A percentile compares a stretch with the other conserved stretches of the same genome.
phyloP scores from a whole-genome alignment of 2,797 vertebrate genomes.

The Hozukius guyotensis region DNA sequence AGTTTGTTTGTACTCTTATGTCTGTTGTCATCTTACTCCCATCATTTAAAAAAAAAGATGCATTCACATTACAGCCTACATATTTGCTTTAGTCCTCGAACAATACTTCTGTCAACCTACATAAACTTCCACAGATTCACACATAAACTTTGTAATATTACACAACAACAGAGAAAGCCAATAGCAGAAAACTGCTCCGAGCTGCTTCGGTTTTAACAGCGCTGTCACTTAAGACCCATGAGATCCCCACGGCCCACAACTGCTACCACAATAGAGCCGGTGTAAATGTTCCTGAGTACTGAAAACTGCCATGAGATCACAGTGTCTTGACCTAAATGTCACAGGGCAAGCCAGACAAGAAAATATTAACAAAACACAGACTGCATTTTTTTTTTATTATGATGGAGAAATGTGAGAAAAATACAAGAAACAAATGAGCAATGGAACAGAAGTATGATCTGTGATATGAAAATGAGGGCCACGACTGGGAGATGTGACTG shows the following conservation, averaged over 20 bases:
- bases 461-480: neutral
- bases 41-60: neutral
- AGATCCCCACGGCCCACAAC: slow-evolving; percentile 54
- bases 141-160: slow-evolving; percentile 38
- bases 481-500: fast-evolving
- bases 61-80: slow-evolving; percentile 6
- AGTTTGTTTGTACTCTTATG: neutral
- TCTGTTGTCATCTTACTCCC: neutral
- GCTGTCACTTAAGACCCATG: slow-evolving; percentile 73
- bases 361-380: slow-evolving; percentile 3
- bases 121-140: slow-evolving; percentile 18
- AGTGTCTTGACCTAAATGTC: slow-evolving; percentile 69
- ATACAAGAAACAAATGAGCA: neutral
- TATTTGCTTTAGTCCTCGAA: slow-evolving; percentile 26
- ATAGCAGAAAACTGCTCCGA: slow-evolving; percentile 50
- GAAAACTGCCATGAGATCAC: slow-evolving; percentile 52
- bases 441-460: slow-evolving; percentile 18
- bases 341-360: slow-evolving; percentile 17
- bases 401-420: slow-evolving; percentile 9
- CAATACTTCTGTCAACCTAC: slow-evolving; percentile 40
- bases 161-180: slow-evolving; percentile 35
- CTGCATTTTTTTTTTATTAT: slow-evolving; percentile 8
- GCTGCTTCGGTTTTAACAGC: slow-evolving; percentile 25
- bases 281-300: slow-evolving; percentile 34
- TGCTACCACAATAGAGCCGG: slow-evolving; percentile 48